Base-by-base conservation (phyloP, 2,113 vertebrate species). In the Merops nubicus region DNA sequence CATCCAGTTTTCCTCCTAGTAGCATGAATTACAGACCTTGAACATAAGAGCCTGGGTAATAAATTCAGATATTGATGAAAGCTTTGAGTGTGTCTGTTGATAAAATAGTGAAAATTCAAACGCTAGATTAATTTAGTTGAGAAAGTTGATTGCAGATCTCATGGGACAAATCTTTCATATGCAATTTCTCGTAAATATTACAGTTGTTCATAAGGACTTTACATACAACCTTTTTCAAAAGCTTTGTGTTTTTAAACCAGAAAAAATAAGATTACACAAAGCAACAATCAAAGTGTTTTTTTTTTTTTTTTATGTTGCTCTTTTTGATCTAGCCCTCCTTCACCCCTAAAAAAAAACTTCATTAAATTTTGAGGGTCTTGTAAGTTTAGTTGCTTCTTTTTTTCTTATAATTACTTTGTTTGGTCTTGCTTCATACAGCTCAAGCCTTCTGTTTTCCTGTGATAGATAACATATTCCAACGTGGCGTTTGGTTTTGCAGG, bases 211-310 rank as follows among this genome's bases (percentile, higher is more conserved):
- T n/a, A 72, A 29, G 10, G 59, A 77, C 20, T 64, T 87, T 7
- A 36, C 33, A 31, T 2, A 6, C 1, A 72, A 65, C 31, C 4
- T 73, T 74, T 67, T 45, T 40, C 57, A 83, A 72, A 72, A 26
- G 40, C 4, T 64, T 84, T 73, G 9, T 60, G 34, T 68, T 87
- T 93, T 38, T 53, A 67, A 56, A 45, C 13, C 0, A 0, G 15
- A 45, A 12, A 50, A 26, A 47, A 73, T 33, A 81, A 89, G 83
- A 77, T 43, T 34, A 29, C 11, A 31, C 8, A 36, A 43, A 42
- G 4, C 2, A 50, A 26, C 7, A 40, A 31, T 40, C n/a, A n/a
- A n/a, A n/a, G n/a, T n/a, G n/a, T n/a, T n/a, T 2, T 59, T 3
- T 18, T 11, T 16, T 51, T 72, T 62, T 72, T 62, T 33, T 20